Base-by-base conservation (phyloP, 2,888 invertebrate genomes). In the Cantharis nigra region DNA sequence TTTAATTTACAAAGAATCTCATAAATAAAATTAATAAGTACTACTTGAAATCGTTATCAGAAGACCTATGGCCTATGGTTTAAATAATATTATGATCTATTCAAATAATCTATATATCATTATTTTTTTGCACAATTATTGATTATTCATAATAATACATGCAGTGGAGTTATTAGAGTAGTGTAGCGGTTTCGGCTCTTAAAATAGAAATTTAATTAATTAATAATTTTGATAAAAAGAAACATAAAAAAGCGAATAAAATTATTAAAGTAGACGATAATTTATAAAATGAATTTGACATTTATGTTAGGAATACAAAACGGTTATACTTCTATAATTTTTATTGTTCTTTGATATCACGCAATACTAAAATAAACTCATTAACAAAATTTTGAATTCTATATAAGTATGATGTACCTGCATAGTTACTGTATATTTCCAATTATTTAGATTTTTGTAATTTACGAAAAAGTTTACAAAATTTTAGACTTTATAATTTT, bases 41-140 rank as follows among this genome's bases (percentile, higher is more conserved):
- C 62, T 62, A 69, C 70, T 74, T 63, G 63, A 74, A 62, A 69
- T 28, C 63, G 18, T 74, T 74, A 74, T 74, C 74, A 63, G 10
- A 23, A 23, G 63, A 74, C 74, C 74, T 74, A 69, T 74, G 74
- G 63, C 70, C 74, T 67, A 67, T 23, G 65, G 65, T 67, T 67
- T 67, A 67, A 67, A 67, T 67, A 67, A 67, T 67, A 67, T 67
- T 67, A 67, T 67, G 65, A 23, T 67, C 65, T 67, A 67, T 67
- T 67, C 65, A 67, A 49, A 49, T 67, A 67, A 67, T 67, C 65
- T 67, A 67, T 23, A 67, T 26, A 67, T 49, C 49, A 23, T 67
- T 23, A 67, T 67, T 67, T 23, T 16, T 67, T 67, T 67, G 65
- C 65, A 67, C 26, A 67, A 67, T 67, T 67, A 20, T 20, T 18